These are phyloP conservation scores for Arrhopalites spinosus DNA, from an alignment of 2,888 invertebrate genomes.

Conservation along the genomic window DNA sequence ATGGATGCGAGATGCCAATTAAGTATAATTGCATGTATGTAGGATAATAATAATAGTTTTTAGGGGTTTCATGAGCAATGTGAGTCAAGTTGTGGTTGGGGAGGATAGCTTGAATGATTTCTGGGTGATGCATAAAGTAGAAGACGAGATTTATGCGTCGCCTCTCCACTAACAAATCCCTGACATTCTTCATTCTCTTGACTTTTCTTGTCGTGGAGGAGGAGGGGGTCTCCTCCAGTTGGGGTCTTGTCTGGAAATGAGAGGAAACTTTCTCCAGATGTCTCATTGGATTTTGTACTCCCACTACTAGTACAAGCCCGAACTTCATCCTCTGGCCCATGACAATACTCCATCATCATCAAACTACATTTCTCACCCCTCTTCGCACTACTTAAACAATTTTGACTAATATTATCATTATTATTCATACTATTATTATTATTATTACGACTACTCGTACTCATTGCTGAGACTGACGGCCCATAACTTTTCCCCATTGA, in stretches of 20 bases:
- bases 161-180: constrained; percentile 22
- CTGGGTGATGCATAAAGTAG: constrained; percentile 26
- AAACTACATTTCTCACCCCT: neutral
- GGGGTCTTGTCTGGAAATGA: constrained; percentile 11
- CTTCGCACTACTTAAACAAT: neutral
- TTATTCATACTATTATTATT: neutral
- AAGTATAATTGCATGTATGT: neutral
- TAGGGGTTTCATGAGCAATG: constrained; percentile 30
- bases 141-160: constrained; percentile 35
- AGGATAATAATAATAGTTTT: neutral
- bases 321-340: neutral
- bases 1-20: too few relatives aligned
- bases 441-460: neutral
- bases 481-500: constrained; percentile 17
- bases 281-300: constrained; percentile 1
- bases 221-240: too few relatives aligned
- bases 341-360: neutral
- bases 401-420: neutral
- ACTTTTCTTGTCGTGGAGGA: constrained; percentile 26
- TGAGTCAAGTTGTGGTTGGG: constrained; percentile 22
- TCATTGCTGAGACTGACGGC: neutral
- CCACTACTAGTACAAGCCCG: neutral
- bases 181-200: constrained; percentile 36
- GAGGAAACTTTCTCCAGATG: constrained; percentile 9
- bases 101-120: constrained; percentile 10